Percentiles rank a stretch among this genome's conserved stretches.
Conservation (phyloP, 2,888 invertebrate genomes). For the Ceriagrion tenellum region DNA sequence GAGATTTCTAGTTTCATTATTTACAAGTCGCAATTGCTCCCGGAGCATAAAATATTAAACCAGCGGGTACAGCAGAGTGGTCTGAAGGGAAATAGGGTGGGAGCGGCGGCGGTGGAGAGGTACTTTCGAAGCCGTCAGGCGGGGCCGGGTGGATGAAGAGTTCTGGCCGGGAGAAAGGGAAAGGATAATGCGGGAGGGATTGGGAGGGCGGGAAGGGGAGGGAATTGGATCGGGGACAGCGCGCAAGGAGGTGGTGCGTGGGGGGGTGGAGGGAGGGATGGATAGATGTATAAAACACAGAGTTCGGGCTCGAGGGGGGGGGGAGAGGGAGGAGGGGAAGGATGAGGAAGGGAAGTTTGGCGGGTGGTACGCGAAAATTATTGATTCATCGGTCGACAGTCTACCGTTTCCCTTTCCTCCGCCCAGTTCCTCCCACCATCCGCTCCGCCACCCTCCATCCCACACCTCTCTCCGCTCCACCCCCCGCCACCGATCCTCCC, state of each 20-base stretch:
- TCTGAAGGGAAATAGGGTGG: background rate
- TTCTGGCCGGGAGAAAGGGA: background rate
- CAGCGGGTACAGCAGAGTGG: background rate
- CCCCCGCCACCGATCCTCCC: too few species aligned
- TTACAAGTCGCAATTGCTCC: background rate
- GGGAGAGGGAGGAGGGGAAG: background rate
- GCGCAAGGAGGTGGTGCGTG: background rate
- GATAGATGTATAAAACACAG: background rate
- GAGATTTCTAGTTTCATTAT: constrained; percentile 5
- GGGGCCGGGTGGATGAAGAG: background rate
- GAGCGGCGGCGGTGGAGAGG: background rate
- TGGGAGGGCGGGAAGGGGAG: background rate
- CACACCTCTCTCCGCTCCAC: background rate
- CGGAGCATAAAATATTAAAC: background rate
- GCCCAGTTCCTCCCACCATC: background rate
- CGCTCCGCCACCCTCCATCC: background rate
- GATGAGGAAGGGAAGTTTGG: constrained; percentile 27
- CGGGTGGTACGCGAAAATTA: constrained; percentile 64
- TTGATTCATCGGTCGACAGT: constrained; percentile 66
- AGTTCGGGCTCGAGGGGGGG: background rate
- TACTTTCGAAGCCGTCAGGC: background rate
- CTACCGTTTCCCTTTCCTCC: constrained; percentile 64
- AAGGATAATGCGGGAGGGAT: background rate
- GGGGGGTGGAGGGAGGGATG: background rate
- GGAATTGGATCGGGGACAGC: background rate